Evolutionary conservation across 2,113 vertebrate genomes (phyloP).

Genomic region (Synchiropus splendidus): DNA sequence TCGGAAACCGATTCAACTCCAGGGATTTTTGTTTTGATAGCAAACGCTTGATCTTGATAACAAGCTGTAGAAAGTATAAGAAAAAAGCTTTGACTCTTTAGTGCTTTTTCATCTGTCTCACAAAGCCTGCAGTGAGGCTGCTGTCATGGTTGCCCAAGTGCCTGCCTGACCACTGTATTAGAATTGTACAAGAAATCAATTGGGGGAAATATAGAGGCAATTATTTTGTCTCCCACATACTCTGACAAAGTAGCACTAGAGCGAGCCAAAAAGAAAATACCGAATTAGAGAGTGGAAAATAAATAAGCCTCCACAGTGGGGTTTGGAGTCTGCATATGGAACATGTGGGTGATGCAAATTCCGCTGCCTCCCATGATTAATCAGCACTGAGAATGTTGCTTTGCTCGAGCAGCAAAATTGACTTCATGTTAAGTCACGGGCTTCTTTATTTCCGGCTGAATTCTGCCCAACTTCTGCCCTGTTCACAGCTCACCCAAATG

Average conservation of each 20-base stretch:
- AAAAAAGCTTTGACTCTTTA: constrained; percentile 11
- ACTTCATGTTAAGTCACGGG: no score
- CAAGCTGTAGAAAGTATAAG: constrained; percentile 24
- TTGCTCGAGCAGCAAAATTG: no score
- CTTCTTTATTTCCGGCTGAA: no score
- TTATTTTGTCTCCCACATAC: constrained; percentile 69
- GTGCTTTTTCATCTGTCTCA: constrained; percentile 18
- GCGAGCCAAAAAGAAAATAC: constrained; percentile 54
- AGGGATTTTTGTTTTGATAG: constrained; percentile 18
- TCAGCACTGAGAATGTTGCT: constrained; percentile 21
- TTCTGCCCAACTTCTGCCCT: no score
- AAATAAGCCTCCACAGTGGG: constrained; percentile 38
- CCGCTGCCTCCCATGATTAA: constrained; percentile 44
- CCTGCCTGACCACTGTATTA: constrained; percentile 61
- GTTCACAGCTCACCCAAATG: no score
- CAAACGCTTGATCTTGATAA: constrained; percentile 28
- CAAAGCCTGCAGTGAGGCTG: constrained; percentile 31
- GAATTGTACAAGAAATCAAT: constrained; percentile 67
- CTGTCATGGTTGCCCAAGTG: constrained; percentile 47
- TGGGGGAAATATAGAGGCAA: constrained; percentile 71
- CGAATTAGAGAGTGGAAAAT: constrained; percentile 58
- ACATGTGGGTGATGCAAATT: constrained; percentile 35
- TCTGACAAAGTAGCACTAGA: constrained; percentile 66
- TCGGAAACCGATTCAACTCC: neutral
- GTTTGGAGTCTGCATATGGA: constrained; percentile 25